phyloP scores from a whole-genome alignment of 2,888 invertebrate species.

The Pseudococcus viburni region DNA sequence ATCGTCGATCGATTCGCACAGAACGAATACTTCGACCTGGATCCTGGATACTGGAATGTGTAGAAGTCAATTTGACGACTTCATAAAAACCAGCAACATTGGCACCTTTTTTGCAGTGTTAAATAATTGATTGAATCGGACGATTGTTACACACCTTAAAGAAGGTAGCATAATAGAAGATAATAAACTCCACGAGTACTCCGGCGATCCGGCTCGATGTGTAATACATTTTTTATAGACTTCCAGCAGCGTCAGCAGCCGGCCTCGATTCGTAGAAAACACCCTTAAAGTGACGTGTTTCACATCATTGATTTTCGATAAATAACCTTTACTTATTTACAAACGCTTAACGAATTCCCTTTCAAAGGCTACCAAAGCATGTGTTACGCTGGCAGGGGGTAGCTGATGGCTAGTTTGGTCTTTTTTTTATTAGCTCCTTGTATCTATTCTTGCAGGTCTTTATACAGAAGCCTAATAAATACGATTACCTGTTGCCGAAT shows the following conservation, averaged over 20 bases:
- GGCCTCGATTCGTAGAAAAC: conserved; percentile 54
- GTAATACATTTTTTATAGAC: conserved; percentile 64
- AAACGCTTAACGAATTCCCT: conserved; percentile 48
- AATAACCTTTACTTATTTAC: conserved; percentile 60
- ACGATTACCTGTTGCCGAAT: conserved; percentile 32
- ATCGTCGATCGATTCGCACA: conserved; percentile 14
- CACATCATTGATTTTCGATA: conserved; percentile 65
- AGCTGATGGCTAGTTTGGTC: conserved; percentile 59
- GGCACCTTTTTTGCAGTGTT: conserved; percentile 29
- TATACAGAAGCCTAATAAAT: conserved; percentile 47
- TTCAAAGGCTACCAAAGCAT: conserved; percentile 63
- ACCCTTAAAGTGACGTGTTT: conserved; percentile 58
- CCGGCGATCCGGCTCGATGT: neutral
- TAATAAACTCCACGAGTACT: conserved; percentile 57
- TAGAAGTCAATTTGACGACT: conserved; percentile 49
- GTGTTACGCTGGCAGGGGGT: conserved; percentile 63
- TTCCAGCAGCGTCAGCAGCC: conserved; percentile 60
- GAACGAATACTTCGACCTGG: neutral
- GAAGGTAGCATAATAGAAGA: conserved; percentile 57
- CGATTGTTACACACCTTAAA: conserved; percentile 62
- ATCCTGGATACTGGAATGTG: neutral
- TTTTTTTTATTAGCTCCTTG: conserved; percentile 53
- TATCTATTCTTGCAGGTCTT: conserved; percentile 12
- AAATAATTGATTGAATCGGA: conserved; percentile 23
- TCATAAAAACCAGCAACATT: conserved; percentile 25